A percentile compares a stretch with the other conserved stretches of the same genome.
These are phyloP conservation scores for Onchidella celtica DNA, from an alignment of 2,888 invertebrate species.

Conservation along the genomic window DNA sequence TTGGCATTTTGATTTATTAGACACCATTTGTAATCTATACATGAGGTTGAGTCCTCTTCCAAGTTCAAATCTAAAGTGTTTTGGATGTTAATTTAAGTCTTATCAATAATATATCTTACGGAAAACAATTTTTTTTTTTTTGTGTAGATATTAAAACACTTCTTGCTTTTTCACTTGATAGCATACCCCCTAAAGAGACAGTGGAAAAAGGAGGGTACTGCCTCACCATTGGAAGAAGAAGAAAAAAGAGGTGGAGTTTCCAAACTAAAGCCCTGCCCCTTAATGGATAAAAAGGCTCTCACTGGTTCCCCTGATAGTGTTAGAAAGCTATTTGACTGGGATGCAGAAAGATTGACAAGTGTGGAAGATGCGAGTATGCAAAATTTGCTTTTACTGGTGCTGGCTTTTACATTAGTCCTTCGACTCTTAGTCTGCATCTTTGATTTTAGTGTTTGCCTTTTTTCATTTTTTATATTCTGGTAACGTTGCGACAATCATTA, in stretches of 20 bases:
- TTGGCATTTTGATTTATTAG: too few species aligned
- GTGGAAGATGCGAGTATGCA: constrained; percentile 68
- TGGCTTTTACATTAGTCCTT: constrained; percentile 62
- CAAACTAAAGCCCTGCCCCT: constrained; percentile 33
- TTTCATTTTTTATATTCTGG: constrained; percentile 58
- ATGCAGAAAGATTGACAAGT: constrained; percentile 9
- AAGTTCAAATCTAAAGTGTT: too few species aligned
- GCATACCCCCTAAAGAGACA: not conserved
- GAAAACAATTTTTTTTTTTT: too few species aligned
- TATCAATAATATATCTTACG: too few species aligned
- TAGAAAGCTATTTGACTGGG: constrained; percentile 60
- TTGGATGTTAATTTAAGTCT: too few species aligned
- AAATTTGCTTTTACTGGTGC: constrained; percentile 62
- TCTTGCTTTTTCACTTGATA: not conserved
- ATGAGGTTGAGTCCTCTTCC: too few species aligned
- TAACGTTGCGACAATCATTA: too few species aligned
- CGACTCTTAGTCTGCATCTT: constrained; percentile 65
- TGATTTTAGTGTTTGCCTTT: constrained; percentile 61
- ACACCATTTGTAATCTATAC: too few species aligned
- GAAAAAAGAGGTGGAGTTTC: constrained; percentile 55
- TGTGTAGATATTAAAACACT: too few species aligned
- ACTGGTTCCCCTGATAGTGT: constrained; percentile 54
- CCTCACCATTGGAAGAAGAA: constrained; percentile 47
- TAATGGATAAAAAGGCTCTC: constrained; percentile 57
- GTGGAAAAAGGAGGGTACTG: constrained; percentile 6